Evolutionary conservation across 2,888 invertebrate species (phyloP), one percentile per base, ranked within the genome.

Genomic region (Volucella bombylans): DNA sequence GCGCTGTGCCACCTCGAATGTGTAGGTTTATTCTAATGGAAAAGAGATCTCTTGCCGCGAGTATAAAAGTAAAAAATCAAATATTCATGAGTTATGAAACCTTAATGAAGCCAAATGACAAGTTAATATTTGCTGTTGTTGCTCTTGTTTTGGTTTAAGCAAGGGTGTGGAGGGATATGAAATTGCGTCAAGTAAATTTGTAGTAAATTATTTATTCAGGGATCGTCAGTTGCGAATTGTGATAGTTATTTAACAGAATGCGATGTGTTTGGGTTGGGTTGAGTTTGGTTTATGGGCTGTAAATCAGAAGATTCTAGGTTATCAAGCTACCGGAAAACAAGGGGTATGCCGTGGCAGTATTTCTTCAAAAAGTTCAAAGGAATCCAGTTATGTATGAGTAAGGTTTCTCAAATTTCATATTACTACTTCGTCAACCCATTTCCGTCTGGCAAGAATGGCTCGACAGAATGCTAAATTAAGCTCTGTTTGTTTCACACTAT

Each of bases 11-110:
- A 18, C 65, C 15, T 15, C 18, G 52, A 31, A 31, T 55, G 45
- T 43, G 43, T 50, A 57, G 39, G n/a, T 67, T 57, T 67, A 11
- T 43, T 74, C 39, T 31, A 64, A 62, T 55, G 65, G 45, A 47
- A 67, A 31, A 62, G 43, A 49, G 62, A 55, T 65, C 64, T 59
- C 73, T 64, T 78, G 18, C 55, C 45, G 52, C 45, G 50, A 55
- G 47, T 39, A 65, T 52, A 69, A 64, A 76, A 49, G 65, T 67
- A 31, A 4, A 80, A 71, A 80, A 80, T 83, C 74, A 83, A 83
- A 83, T 83, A 83, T 83, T 83, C 83, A 83, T 83, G 74, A 80
- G 74, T 74, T 61, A 83, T 83, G 74, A 83, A 83, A 80, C 69
- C 65, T 65, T 74, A 83, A 80, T 80, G 74, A 83, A 80, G 74